A percentile compares a stretch with the other conserved stretches of the same genome.
Evolutionary conservation across 2,888 invertebrate species (phyloP).

Genomic region (Torymus aiolomorphi): DNA sequence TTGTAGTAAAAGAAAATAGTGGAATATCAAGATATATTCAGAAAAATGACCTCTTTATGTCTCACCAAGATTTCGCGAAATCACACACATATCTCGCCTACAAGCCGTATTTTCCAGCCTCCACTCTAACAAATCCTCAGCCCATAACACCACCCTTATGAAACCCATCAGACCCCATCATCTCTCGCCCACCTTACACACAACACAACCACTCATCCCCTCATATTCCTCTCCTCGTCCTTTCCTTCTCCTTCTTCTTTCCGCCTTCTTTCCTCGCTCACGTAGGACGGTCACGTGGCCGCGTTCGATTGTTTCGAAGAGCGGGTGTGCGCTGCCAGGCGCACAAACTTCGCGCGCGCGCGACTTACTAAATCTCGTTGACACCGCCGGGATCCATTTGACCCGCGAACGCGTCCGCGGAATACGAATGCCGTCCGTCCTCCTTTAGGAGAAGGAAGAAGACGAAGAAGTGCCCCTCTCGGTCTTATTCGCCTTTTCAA

Average conservation of each 20-base stretch:
- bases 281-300: slow-evolving; percentile 51
- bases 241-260: neutral
- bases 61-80: no score
- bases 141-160: no score
- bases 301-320: slow-evolving; percentile 51
- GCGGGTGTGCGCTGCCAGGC: neutral
- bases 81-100: no score
- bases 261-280: slow-evolving; percentile 16
- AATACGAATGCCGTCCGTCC: slow-evolving; percentile 42
- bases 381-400: slow-evolving; percentile 57
- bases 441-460: neutral
- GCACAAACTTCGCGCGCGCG: neutral
- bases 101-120: no score
- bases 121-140: no score
- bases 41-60: no score
- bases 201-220: neutral
- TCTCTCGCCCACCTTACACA: neutral
- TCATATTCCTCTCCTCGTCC: neutral
- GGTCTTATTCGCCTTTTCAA: slow-evolving; percentile 27
- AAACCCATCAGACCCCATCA: neutral
- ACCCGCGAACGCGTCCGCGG: slow-evolving; percentile 51
- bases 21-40: no score
- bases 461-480: slow-evolving; percentile 2
- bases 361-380: slow-evolving; percentile 60
- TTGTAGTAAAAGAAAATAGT: no score